phyloP scores from a whole-genome alignment of 2,113 vertebrate species.

The Sylvilagus bachmani region DNA sequence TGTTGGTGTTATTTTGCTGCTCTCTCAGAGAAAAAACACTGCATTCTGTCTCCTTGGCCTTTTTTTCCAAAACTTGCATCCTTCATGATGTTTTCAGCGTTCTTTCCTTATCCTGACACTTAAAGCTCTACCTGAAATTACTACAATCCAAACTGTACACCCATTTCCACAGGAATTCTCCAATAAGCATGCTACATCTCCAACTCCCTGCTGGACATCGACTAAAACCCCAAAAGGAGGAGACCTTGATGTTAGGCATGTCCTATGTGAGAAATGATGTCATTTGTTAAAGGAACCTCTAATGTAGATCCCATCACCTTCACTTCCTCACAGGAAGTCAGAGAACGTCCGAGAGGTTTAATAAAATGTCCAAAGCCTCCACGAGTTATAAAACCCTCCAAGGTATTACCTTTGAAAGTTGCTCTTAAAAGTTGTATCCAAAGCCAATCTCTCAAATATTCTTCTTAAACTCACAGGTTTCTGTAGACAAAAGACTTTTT shows the following conservation, averaged over 20 bases:
- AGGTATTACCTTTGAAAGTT: conserved; percentile 57
- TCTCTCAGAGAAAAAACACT: conserved; percentile 36
- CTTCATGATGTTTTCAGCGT: neutral
- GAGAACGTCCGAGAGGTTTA: neutral
- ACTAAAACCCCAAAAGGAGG: neutral
- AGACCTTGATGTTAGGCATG: neutral
- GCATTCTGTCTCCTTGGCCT: neutral
- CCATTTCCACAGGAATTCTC: neutral
- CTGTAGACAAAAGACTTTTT: conserved; percentile 51
- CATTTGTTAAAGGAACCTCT: neutral
- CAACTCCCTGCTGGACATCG: neutral
- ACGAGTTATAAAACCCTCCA: conserved; percentile 50
- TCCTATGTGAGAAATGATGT: neutral
- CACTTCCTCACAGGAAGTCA: conserved; percentile 24
- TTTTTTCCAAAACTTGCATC: neutral
- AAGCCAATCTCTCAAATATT: conserved; percentile 52
- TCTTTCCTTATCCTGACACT: neutral
- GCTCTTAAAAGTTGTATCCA: neutral
- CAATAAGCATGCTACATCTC: neutral
- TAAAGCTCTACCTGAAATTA: conserved; percentile 33
- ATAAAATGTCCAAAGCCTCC: conserved; percentile 30
- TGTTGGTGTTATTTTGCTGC: neutral
- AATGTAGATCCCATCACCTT: neutral
- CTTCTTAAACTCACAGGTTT: conserved; percentile 41
- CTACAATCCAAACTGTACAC: neutral